These are phyloP conservation scores for Zaprionus inermis DNA, from an alignment of 1,140 invertebrate genomes.

Conservation along the genomic window DNA sequence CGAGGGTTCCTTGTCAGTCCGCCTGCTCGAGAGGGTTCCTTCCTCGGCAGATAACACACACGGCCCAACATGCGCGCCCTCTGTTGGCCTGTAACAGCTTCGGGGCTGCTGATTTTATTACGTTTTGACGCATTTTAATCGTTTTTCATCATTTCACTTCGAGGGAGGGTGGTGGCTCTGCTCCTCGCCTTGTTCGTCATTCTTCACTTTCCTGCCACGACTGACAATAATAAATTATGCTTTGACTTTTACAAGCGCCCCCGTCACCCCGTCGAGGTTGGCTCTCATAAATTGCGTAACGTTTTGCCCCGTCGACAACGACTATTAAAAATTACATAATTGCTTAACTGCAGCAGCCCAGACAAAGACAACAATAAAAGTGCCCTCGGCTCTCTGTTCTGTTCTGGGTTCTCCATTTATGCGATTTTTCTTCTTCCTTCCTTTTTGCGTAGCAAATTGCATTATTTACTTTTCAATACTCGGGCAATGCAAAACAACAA, in stretches of 20 bases:
- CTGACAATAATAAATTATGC: constrained; percentile 78
- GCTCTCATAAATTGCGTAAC: constrained; percentile 61
- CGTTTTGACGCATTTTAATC: constrained; percentile 61
- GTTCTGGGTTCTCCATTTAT: constrained; percentile 21
- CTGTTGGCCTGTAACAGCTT: constrained; percentile 4
- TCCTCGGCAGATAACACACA: background rate
- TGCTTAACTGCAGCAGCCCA: constrained; percentile 65
- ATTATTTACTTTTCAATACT: constrained; percentile 74
- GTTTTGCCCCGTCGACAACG: constrained; percentile 35
- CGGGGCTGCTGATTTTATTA: constrained; percentile 45
- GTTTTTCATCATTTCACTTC: constrained; percentile 55
- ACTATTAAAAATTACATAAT: constrained; percentile 80
- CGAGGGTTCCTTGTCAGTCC: background rate
- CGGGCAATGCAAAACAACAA: constrained; percentile 41
- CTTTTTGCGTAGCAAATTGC: constrained; percentile 66
- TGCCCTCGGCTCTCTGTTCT: constrained; percentile 32
- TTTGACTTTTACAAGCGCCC: constrained; percentile 64
- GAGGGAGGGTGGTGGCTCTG: constrained; percentile 28
- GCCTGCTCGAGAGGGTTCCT: background rate
- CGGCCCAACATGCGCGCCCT: background rate
- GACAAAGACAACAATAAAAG: constrained; percentile 42
- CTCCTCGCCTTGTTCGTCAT: constrained; percentile 29
- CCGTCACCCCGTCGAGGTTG: background rate
- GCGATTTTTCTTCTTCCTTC: constrained; percentile 8
- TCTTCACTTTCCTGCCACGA: constrained; percentile 20